Conservation (phyloP, 1,140 invertebrate species). For the Pogonomyrmex californicus region DNA sequence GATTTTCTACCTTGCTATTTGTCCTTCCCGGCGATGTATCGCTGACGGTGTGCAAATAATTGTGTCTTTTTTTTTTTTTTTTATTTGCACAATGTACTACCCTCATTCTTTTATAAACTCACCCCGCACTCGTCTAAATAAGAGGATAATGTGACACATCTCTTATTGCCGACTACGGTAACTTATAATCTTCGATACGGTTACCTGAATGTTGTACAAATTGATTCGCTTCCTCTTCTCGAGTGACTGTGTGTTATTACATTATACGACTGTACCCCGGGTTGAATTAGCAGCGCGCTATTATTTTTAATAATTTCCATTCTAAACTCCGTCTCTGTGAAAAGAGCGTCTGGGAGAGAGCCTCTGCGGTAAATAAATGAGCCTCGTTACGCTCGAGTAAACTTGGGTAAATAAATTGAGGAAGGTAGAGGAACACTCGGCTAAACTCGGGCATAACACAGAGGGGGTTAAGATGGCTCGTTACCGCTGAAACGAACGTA, state of each 20-base stretch:
- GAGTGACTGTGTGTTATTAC: not conserved
- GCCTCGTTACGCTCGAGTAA: slow-evolving; percentile 61
- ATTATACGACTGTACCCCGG: not conserved
- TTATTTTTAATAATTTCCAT: slow-evolving; percentile 62
- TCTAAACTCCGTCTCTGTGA: slow-evolving; percentile 41
- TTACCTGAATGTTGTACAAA: not conserved
- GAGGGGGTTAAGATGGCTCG: slow-evolving; percentile 64
- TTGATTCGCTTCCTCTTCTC: slow-evolving; percentile 22
- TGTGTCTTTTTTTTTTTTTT: not conserved
- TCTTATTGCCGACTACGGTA: not conserved
- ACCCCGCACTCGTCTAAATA: not conserved
- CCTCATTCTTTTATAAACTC: too few relatives aligned
- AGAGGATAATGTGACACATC: not conserved
- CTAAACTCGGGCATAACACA: slow-evolving; percentile 60
- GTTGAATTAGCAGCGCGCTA: slow-evolving; percentile 28
- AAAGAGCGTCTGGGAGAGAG: slow-evolving; percentile 59
- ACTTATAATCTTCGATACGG: not conserved
- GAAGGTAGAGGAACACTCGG: slow-evolving; percentile 53
- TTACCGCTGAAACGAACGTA: slow-evolving; percentile 63
- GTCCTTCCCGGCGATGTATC: too few relatives aligned
- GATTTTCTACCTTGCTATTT: slow-evolving; percentile 51
- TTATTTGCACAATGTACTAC: too few relatives aligned
- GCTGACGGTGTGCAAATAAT: not conserved
- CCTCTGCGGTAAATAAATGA: slow-evolving; percentile 60
- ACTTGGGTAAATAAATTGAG: slow-evolving; percentile 64